phyloP scores from a whole-genome alignment of 2,888 invertebrate genomes.

The Rhagium mordax region DNA sequence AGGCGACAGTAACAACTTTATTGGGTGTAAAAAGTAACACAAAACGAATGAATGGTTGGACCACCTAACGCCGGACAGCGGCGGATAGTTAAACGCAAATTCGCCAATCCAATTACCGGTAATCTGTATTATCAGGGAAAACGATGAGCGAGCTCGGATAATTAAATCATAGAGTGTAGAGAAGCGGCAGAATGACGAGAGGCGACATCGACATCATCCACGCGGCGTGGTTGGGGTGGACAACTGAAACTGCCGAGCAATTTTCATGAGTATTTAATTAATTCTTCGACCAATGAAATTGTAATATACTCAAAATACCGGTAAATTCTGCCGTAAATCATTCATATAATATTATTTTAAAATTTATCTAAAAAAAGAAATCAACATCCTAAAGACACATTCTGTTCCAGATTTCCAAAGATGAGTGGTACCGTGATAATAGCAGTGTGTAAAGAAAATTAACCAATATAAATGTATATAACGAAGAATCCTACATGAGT shows the following conservation, averaged over 20 bases:
- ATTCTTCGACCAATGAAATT: no score
- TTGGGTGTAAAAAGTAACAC: conserved; percentile 4
- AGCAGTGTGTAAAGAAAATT: no score
- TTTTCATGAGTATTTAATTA: not conserved
- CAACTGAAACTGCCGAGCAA: not conserved
- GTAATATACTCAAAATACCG: no score
- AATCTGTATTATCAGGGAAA: conserved; percentile 62
- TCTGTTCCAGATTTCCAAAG: no score
- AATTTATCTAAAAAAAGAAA: no score
- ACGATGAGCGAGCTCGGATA: conserved; percentile 58
- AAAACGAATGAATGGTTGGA: not conserved
- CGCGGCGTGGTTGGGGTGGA: not conserved
- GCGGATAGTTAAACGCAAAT: conserved; percentile 54
- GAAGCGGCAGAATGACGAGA: conserved; percentile 43
- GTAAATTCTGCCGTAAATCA: no score
- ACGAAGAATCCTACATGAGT: no score
- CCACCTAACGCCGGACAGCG: conserved; percentile 12
- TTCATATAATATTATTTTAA: no score
- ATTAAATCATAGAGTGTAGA: conserved; percentile 62
- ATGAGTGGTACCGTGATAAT: no score
- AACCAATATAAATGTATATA: no score
- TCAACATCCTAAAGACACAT: no score
- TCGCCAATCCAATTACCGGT: conserved; percentile 64
- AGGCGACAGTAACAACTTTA: conserved; percentile 9
- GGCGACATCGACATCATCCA: not conserved